phyloP scores from a whole-genome alignment of 2,113 vertebrate species.

The Sakesphorus luctuosus region DNA sequence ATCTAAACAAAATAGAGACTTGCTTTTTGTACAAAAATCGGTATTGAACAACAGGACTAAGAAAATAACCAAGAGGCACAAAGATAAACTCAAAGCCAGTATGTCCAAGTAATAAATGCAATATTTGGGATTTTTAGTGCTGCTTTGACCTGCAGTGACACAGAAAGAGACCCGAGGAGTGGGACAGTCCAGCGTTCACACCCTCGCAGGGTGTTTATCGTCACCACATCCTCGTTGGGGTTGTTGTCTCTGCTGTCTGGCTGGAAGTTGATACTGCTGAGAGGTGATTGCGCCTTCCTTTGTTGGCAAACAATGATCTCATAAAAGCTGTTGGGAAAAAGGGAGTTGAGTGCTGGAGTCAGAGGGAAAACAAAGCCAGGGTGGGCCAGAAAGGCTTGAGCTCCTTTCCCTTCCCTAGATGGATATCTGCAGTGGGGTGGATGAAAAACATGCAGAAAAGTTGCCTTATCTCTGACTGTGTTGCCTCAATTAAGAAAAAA shows the following conservation, averaged over 20 bases:
- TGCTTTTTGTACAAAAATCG: not conserved
- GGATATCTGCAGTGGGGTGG: not conserved
- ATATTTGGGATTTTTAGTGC: not conserved
- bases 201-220: not conserved
- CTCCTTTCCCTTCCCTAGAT: not conserved
- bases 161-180: not conserved
- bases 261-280: not conserved
- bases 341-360: not conserved
- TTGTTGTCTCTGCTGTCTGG: not conserved
- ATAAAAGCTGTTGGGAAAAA: not conserved
- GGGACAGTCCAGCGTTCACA: not conserved
- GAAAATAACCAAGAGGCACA: not conserved
- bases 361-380: not conserved
- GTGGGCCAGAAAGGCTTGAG: not conserved
- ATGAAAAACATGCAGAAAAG: not conserved
- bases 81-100: not conserved
- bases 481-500: not conserved
- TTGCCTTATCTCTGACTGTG: not conserved
- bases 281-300: not conserved
- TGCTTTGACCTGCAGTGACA: not conserved
- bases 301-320: not conserved
- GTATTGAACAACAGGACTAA: not conserved
- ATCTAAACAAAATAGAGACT: not conserved
- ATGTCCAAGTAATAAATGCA: not conserved
- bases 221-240: accelerated